Conservation (phyloP, 2,797 vertebrate species). For the Brachyrhaphis roseni region DNA sequence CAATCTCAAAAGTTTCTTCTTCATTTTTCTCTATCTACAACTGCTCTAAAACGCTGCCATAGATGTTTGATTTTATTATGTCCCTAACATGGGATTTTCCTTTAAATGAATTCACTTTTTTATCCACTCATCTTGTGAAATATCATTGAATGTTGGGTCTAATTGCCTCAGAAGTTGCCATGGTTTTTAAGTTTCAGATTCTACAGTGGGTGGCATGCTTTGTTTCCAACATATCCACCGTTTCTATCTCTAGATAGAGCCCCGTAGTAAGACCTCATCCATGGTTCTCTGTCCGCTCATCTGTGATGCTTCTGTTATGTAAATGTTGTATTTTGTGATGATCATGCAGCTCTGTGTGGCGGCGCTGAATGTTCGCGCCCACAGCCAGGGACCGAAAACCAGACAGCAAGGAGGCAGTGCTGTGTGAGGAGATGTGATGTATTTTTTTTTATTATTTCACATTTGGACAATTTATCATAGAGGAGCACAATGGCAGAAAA, state of each 20-base stretch:
- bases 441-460: not conserved
- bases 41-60: no score
- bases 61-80: not conserved
- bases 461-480: not conserved
- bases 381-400: not conserved
- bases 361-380: not conserved
- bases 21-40: no score
- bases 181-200: not conserved
- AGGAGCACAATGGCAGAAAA: not conserved
- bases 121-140: not conserved
- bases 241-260: constrained; percentile 11
- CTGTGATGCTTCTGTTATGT: not conserved
- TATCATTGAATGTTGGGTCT: not conserved
- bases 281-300: not conserved
- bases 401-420: not conserved
- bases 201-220: not conserved
- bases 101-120: not conserved
- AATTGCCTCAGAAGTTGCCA: not conserved
- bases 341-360: not conserved
- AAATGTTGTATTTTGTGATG: not conserved
- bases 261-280: not conserved
- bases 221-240: not conserved
- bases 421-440: not conserved
- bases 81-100: not conserved
- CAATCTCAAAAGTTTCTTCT: no score